phyloP scores from a whole-genome alignment of 2,113 vertebrate genomes.

The Erpornis zantholeuca region DNA sequence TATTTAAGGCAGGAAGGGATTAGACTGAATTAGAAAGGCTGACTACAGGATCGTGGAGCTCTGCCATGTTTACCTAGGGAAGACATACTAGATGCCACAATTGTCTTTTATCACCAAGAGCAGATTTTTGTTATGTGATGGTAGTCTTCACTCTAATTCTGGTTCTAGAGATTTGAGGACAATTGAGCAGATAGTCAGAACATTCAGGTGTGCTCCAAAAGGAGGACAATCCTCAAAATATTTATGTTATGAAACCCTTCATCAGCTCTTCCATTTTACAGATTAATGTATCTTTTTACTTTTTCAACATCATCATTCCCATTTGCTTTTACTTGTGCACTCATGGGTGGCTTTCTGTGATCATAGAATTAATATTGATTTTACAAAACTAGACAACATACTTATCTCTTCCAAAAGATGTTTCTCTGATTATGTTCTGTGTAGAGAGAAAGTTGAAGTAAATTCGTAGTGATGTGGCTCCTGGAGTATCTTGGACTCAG shows the following conservation, averaged over 20 bases:
- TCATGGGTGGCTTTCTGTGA: not conserved
- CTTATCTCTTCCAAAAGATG: not conserved
- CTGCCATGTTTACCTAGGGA: not conserved
- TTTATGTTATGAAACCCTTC: not conserved
- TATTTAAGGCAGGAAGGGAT: not conserved
- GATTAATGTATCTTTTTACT: not conserved
- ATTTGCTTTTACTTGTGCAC: not conserved
- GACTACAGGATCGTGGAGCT: not conserved
- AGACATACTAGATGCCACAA: not conserved
- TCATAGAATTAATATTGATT: not conserved
- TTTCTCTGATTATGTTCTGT: not conserved
- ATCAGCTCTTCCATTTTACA: not conserved
- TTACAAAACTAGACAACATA: not conserved
- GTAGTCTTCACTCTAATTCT: not conserved
- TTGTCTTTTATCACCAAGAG: not conserved
- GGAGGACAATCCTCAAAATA: not conserved
- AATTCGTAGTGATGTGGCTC: slow-evolving; percentile 36
- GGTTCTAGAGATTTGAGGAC: not conserved
- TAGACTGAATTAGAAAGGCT: not conserved
- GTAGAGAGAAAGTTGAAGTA: not conserved
- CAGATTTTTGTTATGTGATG: not conserved
- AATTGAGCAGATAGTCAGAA: not conserved
- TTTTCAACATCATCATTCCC: not conserved
- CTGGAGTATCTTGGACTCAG: slow-evolving; percentile 42
- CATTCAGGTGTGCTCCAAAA: not conserved